Base-by-base conservation (phyloP, 2,797 vertebrate genomes). In the Chanos chanos region DNA sequence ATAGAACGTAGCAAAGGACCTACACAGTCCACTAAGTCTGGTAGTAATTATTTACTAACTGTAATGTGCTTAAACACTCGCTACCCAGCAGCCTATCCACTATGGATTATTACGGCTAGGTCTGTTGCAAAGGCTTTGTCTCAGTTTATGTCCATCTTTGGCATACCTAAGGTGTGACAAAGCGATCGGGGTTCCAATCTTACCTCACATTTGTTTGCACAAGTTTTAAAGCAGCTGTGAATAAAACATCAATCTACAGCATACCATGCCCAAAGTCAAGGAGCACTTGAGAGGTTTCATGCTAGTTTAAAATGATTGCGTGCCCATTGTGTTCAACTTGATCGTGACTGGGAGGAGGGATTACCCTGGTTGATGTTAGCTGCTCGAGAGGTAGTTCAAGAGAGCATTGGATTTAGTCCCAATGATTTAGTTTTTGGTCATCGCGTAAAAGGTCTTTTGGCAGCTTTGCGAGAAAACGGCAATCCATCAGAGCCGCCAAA, bases 1-100 rank as follows among this genome's bases (percentile, higher is more conserved):
- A n/a, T 57, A 5, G 18, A 66, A 3, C 47, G 66, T 18, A 59
- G 55, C 21, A 63, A 51, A 0, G 49, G 39, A 3, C 39, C 18
- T 21, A 18, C 13, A 12, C 56, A 43, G 24, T 30, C 9, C 4
- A 30, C 28, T 7, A 30, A 30, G 6, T 30, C 28, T 30, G 21
- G 41, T n/a, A 44, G 41, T 6, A 22, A 1, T 24, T 44, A 25
- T 25, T n/a, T 24, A 3, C 44, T 25, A 0, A 25, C 22, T 8
- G 41, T 44, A 19, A 44, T 44, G 12, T 25, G 10, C 24, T 44
- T 44, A 1, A 44, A 44, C 10, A 13, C 21, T 4, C 2, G 41
- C 0, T n/a, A 25, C 4, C 41, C 12, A 7, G 12, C 6, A 0
- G 12, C 5, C n/a, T 44, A 44, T n/a, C 41, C 21, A 24, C 19